Evolutionary conservation across 2,797 vertebrate genomes (phyloP).

Genomic region (Micropoecilia bifurca): DNA sequence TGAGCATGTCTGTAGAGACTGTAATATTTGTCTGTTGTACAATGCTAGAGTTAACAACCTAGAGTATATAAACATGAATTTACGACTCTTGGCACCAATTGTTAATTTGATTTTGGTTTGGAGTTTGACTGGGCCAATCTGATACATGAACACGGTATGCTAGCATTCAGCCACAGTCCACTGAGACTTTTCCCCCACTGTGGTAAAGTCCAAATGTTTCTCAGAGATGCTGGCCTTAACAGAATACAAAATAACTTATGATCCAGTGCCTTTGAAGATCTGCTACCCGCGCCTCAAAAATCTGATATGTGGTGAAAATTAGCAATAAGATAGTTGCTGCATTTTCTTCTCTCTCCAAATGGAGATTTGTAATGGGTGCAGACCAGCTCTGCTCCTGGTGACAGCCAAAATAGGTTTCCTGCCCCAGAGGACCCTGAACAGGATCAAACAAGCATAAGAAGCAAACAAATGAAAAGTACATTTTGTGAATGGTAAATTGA

Average conservation of each 20-base stretch:
- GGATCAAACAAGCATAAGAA: neutral
- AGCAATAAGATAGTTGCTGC: neutral
- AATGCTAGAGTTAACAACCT: neutral
- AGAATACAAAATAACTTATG: neutral
- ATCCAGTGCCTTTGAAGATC: neutral
- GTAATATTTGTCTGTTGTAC: neutral
- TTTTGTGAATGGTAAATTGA: neutral
- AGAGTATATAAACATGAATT: neutral
- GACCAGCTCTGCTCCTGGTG: neutral
- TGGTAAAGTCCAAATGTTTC: neutral
- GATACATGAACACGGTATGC: neutral
- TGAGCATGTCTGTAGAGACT: neutral
- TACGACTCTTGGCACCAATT: neutral
- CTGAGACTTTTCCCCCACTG: neutral
- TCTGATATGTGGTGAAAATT: neutral
- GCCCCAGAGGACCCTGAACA: neutral
- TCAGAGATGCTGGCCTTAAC: neutral
- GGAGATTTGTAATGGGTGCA: neutral
- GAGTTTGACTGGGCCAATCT: neutral
- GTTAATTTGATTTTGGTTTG: neutral
- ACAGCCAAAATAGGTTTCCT: neutral
- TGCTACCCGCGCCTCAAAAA: neutral
- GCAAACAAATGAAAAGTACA: neutral
- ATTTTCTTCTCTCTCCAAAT: neutral
- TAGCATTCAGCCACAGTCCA: neutral